Percentiles rank a stretch among this genome's conserved stretches.
Conservation (phyloP, 2,113 vertebrate species). For the Callorhinus ursinus region DNA sequence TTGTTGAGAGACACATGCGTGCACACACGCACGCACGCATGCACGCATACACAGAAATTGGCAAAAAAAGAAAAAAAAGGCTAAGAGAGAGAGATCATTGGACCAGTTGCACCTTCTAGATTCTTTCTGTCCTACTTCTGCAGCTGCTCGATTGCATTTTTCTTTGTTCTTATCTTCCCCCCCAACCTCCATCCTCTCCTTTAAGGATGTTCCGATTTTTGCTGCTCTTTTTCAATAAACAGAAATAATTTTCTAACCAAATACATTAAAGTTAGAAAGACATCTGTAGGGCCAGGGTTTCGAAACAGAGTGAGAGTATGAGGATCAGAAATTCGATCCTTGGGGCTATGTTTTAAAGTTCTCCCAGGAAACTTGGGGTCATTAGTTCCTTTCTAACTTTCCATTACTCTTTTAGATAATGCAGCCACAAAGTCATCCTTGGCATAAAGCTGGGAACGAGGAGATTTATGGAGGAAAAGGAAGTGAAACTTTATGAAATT, state of each 20-base stretch:
- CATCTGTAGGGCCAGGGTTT: slow-evolving; percentile 20
- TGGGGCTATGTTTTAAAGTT: slow-evolving; percentile 61
- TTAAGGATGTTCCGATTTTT: slow-evolving; percentile 54
- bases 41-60: slow-evolving; percentile 47
- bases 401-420: slow-evolving; percentile 68
- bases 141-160: slow-evolving; percentile 76
- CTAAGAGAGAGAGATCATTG: background rate
- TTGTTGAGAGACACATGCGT: slow-evolving; percentile 74
- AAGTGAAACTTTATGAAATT: slow-evolving; percentile 43
- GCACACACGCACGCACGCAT: background rate
- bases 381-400: slow-evolving; percentile 72
- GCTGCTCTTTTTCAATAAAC: slow-evolving; percentile 17
- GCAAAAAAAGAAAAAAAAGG: slow-evolving; percentile 42
- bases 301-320: fast-evolving
- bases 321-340: slow-evolving; percentile 61
- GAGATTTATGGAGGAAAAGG: slow-evolving; percentile 52
- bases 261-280: slow-evolving; percentile 27
- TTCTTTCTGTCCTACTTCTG: slow-evolving; percentile 64
- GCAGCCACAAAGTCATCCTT: slow-evolving; percentile 36
- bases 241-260: slow-evolving; percentile 65
- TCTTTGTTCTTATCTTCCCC: slow-evolving; percentile 32
- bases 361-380: slow-evolving; percentile 64
- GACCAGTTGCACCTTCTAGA: slow-evolving; percentile 63
- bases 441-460: slow-evolving; percentile 12
- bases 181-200: background rate